phyloP scores from a whole-genome alignment of 2,888 invertebrate genomes.

The Tinea trinotella region DNA sequence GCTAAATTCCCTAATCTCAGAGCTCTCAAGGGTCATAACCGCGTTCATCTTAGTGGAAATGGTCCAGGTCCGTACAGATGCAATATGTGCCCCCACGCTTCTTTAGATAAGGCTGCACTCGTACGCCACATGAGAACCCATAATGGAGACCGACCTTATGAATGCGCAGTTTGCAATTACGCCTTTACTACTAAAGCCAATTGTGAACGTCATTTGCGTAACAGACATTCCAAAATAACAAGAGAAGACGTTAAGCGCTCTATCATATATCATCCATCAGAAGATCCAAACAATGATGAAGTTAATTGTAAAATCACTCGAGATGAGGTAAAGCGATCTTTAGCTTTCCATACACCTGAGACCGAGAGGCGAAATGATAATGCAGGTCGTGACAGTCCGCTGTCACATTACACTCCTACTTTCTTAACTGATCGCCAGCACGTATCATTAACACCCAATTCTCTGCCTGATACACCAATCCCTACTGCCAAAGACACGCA shows the following conservation, averaged over 20 bases:
- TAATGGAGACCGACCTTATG: slow-evolving; percentile 95
- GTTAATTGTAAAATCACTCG: slow-evolving; percentile 68
- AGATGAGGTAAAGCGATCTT: slow-evolving; percentile 70
- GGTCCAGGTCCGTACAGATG: slow-evolving; percentile 89
- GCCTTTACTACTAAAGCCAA: slow-evolving; percentile 98
- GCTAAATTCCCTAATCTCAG: slow-evolving; percentile 90
- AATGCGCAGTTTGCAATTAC: slow-evolving; percentile 95
- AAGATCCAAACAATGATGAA: slow-evolving; percentile 86
- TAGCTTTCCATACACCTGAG: slow-evolving; percentile 69
- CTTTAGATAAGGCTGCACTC: slow-evolving; percentile 91
- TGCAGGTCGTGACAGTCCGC: slow-evolving; percentile 53
- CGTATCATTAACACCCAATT: slow-evolving; percentile 42
- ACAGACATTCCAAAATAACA: slow-evolving; percentile 88
- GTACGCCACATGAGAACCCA: slow-evolving; percentile 94
- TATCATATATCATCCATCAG: slow-evolving; percentile 89
- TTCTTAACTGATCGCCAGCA: slow-evolving; percentile 64
- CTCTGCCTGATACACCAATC: slow-evolving; percentile 46
- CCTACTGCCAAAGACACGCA: slow-evolving; percentile 53
- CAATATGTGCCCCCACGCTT: slow-evolving; percentile 93
- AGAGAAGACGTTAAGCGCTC: slow-evolving; percentile 91
- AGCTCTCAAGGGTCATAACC: slow-evolving; percentile 91
- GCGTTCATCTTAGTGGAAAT: slow-evolving; percentile 85
- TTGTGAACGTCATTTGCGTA: slow-evolving; percentile 94
- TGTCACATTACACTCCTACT: slow-evolving; percentile 55
- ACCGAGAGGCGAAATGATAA: slow-evolving; percentile 53